A percentile compares a stretch with the other conserved stretches of the same genome.
These are phyloP conservation scores for Epiblema foenella DNA, from an alignment of 2,888 invertebrate genomes.

Conservation along the genomic window DNA sequence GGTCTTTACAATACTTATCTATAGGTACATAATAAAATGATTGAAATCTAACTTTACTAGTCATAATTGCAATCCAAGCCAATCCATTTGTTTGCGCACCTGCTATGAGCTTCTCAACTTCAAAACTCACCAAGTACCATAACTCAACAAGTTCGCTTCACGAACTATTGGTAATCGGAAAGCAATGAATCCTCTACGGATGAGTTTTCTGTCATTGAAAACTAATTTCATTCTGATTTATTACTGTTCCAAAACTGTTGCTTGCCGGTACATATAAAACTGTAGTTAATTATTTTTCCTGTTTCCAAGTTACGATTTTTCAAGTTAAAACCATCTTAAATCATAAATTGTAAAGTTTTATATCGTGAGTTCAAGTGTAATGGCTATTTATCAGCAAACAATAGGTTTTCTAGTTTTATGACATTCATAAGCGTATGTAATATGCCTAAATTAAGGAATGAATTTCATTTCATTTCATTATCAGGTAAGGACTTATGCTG, in stretches of 20 bases:
- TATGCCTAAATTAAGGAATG: too few relatives aligned
- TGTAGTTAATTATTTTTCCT: constrained; percentile 14
- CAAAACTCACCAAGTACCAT: constrained; percentile 59
- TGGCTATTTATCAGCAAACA: background rate
- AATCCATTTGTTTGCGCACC: constrained; percentile 29
- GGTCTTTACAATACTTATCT: too few relatives aligned
- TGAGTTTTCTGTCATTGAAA: constrained; percentile 69
- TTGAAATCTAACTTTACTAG: background rate
- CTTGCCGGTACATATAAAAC: constrained; percentile 45
- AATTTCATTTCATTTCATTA: too few relatives aligned
- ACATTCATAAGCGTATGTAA: too few relatives aligned
- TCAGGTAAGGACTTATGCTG: too few relatives aligned
- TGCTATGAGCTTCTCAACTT: constrained; percentile 51
- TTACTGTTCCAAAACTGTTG: constrained; percentile 61
- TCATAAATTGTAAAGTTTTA: background rate
- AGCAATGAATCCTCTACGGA: constrained; percentile 69
- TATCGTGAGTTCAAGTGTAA: background rate
- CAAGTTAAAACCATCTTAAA: background rate
- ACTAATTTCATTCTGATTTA: constrained; percentile 70
- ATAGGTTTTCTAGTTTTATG: background rate
- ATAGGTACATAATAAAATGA: background rate
- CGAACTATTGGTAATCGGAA: constrained; percentile 68
- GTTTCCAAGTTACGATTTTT: background rate
- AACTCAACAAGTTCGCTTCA: constrained; percentile 66
- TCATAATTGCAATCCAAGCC: constrained; percentile 19